Conservation (phyloP, 2,113 vertebrate species). For the Ctenodactylus gundi region DNA sequence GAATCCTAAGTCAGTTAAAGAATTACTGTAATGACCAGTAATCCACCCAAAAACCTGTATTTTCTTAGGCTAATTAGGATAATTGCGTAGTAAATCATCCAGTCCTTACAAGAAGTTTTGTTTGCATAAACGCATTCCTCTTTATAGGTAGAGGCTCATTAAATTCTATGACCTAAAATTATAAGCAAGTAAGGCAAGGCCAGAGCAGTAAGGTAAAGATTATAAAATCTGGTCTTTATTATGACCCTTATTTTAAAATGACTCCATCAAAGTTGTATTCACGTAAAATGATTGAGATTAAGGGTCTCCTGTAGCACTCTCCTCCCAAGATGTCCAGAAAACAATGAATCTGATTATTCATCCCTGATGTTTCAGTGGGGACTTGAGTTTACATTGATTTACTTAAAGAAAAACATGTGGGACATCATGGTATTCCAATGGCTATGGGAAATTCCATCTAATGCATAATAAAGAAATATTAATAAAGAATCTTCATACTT, state of each 20-base stretch:
- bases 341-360: background rate
- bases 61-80: constrained; percentile 58
- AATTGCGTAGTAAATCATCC: constrained; percentile 55
- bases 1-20: constrained; percentile 37
- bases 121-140: constrained; percentile 37
- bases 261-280: background rate
- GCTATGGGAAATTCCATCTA: background rate
- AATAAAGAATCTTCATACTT: background rate
- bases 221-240: background rate
- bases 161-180: constrained; percentile 30
- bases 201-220: background rate
- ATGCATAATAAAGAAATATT: background rate
- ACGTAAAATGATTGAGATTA: background rate
- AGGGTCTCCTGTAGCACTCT: background rate
- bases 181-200: background rate
- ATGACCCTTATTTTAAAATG: background rate
- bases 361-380: background rate
- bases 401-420: background rate
- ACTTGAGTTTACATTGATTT: background rate
- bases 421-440: background rate
- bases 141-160: constrained; percentile 39
- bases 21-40: constrained; percentile 48
- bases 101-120: constrained; percentile 41
- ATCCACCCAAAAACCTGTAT: constrained; percentile 59
- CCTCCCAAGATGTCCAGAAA: background rate